Evolutionary conservation across 2,113 vertebrate species (phyloP).

Genomic region (Apteryx owenii): DNA sequence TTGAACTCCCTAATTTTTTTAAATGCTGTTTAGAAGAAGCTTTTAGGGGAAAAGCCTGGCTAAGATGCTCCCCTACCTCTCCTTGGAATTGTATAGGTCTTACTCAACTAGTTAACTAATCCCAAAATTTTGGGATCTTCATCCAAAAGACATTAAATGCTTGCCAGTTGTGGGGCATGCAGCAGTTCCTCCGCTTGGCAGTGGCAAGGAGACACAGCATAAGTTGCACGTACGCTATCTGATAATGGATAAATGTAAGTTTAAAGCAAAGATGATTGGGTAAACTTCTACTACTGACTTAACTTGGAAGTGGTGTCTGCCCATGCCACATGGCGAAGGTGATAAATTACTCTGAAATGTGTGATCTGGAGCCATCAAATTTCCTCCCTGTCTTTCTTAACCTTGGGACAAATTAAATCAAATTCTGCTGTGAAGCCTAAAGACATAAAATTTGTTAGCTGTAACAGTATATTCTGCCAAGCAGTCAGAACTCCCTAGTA

Average conservation of each 20-base stretch:
- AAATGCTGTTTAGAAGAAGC: background rate
- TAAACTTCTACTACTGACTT: constrained; percentile 7
- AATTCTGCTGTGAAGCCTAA: constrained; percentile 60
- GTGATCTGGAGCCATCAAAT: constrained; percentile 57
- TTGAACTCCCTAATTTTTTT: background rate
- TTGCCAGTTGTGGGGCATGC: background rate
- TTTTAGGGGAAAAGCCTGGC: background rate
- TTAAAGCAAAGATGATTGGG: constrained; percentile 28
- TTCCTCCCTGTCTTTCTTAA: constrained; percentile 70
- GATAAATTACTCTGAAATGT: constrained; percentile 50
- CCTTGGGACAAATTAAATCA: constrained; percentile 81
- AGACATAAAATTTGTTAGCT: constrained; percentile 76
- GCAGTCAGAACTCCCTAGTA: constrained; percentile 62
- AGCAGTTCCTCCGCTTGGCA: background rate
- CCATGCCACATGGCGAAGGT: background rate
- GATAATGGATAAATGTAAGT: background rate
- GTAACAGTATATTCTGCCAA: constrained; percentile 71
- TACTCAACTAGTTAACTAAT: background rate
- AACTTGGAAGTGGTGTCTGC: background rate
- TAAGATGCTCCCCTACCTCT: background rate
- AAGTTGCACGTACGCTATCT: background rate
- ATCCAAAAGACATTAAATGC: background rate
- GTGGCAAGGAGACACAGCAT: background rate
- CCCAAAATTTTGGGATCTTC: background rate
- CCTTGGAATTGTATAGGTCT: background rate